Base-by-base conservation (phyloP, 2,113 vertebrate genomes). In the Gallinago media region DNA sequence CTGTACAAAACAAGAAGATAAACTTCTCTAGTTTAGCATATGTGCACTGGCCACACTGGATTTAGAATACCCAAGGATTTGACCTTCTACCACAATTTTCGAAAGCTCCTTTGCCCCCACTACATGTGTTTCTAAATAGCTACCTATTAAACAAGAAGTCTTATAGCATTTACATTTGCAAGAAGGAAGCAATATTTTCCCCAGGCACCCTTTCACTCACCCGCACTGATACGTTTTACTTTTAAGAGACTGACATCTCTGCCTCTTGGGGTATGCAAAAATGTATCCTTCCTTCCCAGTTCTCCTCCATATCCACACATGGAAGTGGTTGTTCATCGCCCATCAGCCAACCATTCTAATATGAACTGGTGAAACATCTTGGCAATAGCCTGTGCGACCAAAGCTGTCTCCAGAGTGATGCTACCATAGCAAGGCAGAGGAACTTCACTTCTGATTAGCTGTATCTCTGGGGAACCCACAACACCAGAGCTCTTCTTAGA, bases 251-350 rank as follows among this genome's bases (percentile, higher is more conserved):
- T 25, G 71, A 72, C 40, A 63, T 19, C 49, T 65, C 72, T 91
- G 72, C 52, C 32, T 61, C 62, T 1, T 63, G 70, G 13, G 40
- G 38, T 47, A 62, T 26, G 44, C 9, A 71, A 7, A 87, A 86
- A 63, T 1, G 1, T 18, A 27, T 55, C 52, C 54, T 46, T 66
- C 34, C 70, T 56, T 5, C 16, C 42, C 38, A 58, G 21, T 22
- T 54, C 73, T 49, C 36, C 47, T 74, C n/a, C 38, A 9, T 0
- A 12, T 19, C 16, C 5, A 1, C 19, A 0, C 0, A 9, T 11
- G 42, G 92, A 44, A 84, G 84, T 36, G 76, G 55, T 22, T 76
- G 49, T 0, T 42, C 87, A 71, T 40, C 74, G 29, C 31, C 74
- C 13, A 25, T 12, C 62, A 59, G 38, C n/a, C 90, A 88, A 5